Percentiles rank a stretch among this genome's conserved stretches.
Evolutionary conservation across 2,888 invertebrate genomes (phyloP).

Genomic region (Poecilus cupreus): DNA sequence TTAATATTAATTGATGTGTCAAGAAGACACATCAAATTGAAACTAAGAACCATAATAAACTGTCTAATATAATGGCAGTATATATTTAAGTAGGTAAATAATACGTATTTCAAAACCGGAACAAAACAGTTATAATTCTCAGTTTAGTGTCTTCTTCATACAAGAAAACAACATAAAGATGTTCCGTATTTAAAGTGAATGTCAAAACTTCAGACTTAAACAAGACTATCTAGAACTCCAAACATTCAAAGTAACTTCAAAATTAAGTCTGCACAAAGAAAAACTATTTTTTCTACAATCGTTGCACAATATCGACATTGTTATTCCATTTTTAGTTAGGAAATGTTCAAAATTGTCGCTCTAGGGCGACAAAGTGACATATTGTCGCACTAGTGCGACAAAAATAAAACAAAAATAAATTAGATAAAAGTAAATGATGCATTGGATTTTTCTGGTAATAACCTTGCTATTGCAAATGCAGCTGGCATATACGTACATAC

Average conservation of each 20-base stretch:
- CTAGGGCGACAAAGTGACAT: too few species aligned
- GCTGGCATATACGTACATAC: too few species aligned
- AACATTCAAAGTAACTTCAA: not conserved
- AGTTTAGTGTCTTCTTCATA: constrained; percentile 11
- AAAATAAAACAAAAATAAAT: too few species aligned
- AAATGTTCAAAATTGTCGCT: too few species aligned
- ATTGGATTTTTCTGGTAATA: too few species aligned
- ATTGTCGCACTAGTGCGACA: too few species aligned
- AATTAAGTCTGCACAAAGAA: too few species aligned
- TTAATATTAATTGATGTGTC: not conserved
- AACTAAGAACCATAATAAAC: not conserved
- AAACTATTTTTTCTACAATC: too few species aligned
- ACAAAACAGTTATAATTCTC: constrained; percentile 11
- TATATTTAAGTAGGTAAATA: not conserved
- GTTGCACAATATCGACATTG: too few species aligned
- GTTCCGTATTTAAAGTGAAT: constrained; percentile 17
- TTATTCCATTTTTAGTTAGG: too few species aligned
- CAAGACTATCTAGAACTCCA: not conserved
- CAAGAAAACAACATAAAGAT: constrained; percentile 34
- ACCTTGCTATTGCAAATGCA: too few species aligned
- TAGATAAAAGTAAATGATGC: too few species aligned
- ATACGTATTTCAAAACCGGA: not conserved
- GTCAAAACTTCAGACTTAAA: constrained; percentile 16
- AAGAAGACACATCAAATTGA: not conserved
- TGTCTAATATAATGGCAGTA: not conserved